phyloP scores from a whole-genome alignment of 2,888 invertebrate species.

The Cremastinae sp. region DNA sequence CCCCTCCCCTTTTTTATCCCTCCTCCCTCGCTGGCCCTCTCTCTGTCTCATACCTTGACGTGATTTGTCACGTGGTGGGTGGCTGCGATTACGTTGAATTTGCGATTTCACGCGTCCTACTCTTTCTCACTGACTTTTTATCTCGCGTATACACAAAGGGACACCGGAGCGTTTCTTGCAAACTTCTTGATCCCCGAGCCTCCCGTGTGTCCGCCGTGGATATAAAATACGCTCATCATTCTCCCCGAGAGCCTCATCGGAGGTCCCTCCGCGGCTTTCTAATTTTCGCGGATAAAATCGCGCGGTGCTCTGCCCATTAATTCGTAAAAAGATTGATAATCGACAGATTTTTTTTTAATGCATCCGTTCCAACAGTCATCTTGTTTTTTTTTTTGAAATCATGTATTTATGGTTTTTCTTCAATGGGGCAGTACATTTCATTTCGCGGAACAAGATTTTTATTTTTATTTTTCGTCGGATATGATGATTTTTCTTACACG shows the following conservation, averaged over 20 bases:
- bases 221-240: slow-evolving; percentile 29
- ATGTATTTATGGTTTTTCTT: slow-evolving; percentile 2
- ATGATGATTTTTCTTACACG: too few relatives aligned
- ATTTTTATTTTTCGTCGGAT: too few relatives aligned
- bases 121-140: slow-evolving; percentile 39
- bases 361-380: too few relatives aligned
- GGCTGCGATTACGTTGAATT: slow-evolving; percentile 79
- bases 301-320: background rate
- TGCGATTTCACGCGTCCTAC: slow-evolving; percentile 77
- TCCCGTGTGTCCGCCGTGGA: slow-evolving; percentile 5
- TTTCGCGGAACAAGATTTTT: too few relatives aligned
- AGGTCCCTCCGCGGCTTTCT: slow-evolving; percentile 14
- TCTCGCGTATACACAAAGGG: slow-evolving; percentile 19
- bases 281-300: background rate
- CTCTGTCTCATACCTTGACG: slow-evolving; percentile 64
- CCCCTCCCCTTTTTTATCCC: background rate
- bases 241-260: slow-evolving; percentile 47
- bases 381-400: too few relatives aligned
- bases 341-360: background rate
- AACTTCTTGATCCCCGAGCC: slow-evolving; percentile 28
- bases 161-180: slow-evolving; percentile 45
- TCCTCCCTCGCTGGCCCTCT: background rate
- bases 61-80: slow-evolving; percentile 80
- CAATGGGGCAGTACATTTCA: too few relatives aligned
- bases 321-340: background rate